phyloP scores from a whole-genome alignment of 2,113 vertebrate genomes.

The Ramphastos sulfuratus region DNA sequence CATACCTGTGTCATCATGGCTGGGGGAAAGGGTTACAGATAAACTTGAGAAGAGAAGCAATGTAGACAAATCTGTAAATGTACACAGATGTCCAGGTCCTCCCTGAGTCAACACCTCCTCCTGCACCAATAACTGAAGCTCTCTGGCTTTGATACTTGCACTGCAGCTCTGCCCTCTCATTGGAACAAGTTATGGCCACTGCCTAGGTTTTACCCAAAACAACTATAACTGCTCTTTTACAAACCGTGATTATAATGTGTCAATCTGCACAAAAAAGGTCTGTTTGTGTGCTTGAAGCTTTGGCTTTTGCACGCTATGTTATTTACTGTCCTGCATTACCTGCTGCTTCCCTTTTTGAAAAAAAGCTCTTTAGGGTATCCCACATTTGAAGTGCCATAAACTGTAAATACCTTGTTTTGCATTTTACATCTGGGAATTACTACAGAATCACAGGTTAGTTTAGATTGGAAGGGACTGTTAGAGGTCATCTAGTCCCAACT shows the following conservation, averaged over 20 bases:
- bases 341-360: neutral
- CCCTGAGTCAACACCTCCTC: neutral
- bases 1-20: fast-evolving
- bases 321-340: neutral
- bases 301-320: neutral
- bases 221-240: neutral
- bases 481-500: neutral
- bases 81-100: neutral
- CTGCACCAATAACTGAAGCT: neutral
- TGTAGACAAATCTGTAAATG: neutral
- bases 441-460: neutral
- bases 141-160: neutral
- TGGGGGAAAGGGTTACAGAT: neutral
- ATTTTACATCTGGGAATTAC: neutral
- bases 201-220: neutral
- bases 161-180: neutral
- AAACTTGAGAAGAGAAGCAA: neutral
- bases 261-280: neutral
- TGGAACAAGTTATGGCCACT: neutral
- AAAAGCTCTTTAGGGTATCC: neutral
- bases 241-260: neutral
- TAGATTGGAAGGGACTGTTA: neutral
- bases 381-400: neutral
- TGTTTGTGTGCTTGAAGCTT: neutral
- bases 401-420: neutral